Conservation (phyloP, 2,888 invertebrate species). For the Trilocha varians region DNA sequence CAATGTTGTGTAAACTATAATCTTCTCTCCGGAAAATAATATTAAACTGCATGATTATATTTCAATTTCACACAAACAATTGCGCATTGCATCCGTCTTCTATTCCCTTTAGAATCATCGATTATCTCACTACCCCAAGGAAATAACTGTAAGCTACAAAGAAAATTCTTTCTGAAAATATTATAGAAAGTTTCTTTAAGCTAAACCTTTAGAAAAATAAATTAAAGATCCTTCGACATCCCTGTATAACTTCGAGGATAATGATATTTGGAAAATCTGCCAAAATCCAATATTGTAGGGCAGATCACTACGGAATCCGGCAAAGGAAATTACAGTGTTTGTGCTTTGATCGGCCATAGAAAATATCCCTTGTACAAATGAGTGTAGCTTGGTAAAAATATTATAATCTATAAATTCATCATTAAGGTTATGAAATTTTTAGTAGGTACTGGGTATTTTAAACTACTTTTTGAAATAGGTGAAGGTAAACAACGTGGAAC, state of each 20-base stretch:
- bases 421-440: neutral
- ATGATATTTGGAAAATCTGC: conserved; percentile 21
- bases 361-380: conserved; percentile 21
- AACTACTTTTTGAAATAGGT: neutral
- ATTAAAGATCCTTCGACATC: neutral
- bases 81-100: neutral
- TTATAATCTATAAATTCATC: conserved; percentile 1
- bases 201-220: neutral
- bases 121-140: neutral
- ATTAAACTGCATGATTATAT: too few relatives aligned
- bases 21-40: too few relatives aligned
- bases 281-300: conserved; percentile 18
- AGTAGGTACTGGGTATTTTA: neutral
- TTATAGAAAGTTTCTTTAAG: too few relatives aligned
- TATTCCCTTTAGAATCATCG: neutral
- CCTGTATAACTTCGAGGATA: conserved; percentile 11
- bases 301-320: conserved; percentile 16
- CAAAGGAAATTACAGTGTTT: conserved; percentile 23
- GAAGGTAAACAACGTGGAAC: neutral
- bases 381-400: conserved; percentile 7
- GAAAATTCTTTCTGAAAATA: too few relatives aligned
- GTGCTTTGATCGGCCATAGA: conserved; percentile 24
- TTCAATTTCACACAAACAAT: too few relatives aligned
- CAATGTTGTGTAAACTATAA: too few relatives aligned
- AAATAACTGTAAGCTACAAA: too few relatives aligned